Percentiles rank a stretch among this genome's conserved stretches.
Evolutionary conservation across 2,113 vertebrate genomes (phyloP).

Genomic region (Oreotrochilus melanogaster): DNA sequence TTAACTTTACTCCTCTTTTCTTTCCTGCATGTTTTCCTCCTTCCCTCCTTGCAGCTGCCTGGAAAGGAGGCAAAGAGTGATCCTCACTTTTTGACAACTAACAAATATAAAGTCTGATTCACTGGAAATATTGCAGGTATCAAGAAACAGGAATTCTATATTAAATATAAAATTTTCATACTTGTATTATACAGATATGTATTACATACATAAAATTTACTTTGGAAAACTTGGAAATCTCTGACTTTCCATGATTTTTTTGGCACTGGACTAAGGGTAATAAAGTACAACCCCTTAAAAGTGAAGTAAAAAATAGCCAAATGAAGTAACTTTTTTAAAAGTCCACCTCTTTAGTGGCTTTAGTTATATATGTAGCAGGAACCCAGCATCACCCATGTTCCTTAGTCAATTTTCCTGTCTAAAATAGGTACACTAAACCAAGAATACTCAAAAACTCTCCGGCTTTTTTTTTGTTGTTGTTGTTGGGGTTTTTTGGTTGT

Average conservation of each 20-base stretch:
- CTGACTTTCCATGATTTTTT: not conserved
- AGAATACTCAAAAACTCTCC: not conserved
- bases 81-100: not conserved
- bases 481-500: too few relatives aligned
- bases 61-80: not conserved
- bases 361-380: too few relatives aligned
- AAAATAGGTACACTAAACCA: not conserved
- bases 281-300: not conserved
- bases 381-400: not conserved
- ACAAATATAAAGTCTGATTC: not conserved
- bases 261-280: not conserved
- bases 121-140: not conserved
- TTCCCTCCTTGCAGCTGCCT: not conserved
- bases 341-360: not conserved
- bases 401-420: not conserved
- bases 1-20: not conserved
- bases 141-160: not conserved
- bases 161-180: not conserved
- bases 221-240: not conserved
- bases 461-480: not conserved
- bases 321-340: not conserved
- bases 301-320: not conserved
- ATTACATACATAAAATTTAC: not conserved
- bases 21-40: not conserved
- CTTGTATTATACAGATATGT: rapidly evolving